These are phyloP conservation scores for Enteromius treurensis DNA, from an alignment of 2,797 vertebrate species.

Conservation along the genomic window DNA sequence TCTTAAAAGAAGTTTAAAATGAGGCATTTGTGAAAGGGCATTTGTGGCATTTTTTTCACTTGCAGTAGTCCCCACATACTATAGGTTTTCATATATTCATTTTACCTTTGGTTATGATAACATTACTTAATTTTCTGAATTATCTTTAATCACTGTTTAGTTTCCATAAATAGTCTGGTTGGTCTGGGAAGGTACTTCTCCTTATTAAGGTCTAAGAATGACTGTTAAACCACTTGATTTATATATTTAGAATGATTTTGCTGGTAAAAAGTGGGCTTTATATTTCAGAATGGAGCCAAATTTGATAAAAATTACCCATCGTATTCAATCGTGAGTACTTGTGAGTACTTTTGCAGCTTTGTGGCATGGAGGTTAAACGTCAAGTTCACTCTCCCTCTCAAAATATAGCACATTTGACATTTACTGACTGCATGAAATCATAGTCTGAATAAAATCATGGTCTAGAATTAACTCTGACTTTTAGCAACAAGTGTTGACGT, in stretches of 20 bases:
- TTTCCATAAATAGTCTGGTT: not conserved
- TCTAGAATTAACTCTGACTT: not conserved
- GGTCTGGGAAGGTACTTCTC: not conserved
- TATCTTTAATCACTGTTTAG: not conserved
- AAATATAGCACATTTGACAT: not conserved
- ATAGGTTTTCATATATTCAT: not conserved
- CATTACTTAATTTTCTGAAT: not conserved
- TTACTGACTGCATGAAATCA: not conserved
- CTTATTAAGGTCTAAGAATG: not conserved
- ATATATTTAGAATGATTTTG: not conserved
- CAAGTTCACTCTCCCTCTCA: not conserved
- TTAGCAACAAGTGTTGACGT: not conserved
- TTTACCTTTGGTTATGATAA: not conserved
- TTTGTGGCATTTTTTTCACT: not conserved
- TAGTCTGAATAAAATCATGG: not conserved
- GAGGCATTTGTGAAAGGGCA: not conserved
- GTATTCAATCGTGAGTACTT: not conserved
- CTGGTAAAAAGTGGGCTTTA: not conserved
- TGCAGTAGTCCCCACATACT: not conserved
- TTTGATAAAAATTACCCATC: not conserved
- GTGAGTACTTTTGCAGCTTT: not conserved
- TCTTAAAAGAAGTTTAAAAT: not conserved
- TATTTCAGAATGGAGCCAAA: not conserved
- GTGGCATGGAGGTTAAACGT: not conserved
- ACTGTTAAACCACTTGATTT: not conserved